Evolutionary conservation across 2,888 invertebrate genomes (phyloP), one percentile per base, ranked within the genome.

Genomic region (Cyclophora albipunctata): DNA sequence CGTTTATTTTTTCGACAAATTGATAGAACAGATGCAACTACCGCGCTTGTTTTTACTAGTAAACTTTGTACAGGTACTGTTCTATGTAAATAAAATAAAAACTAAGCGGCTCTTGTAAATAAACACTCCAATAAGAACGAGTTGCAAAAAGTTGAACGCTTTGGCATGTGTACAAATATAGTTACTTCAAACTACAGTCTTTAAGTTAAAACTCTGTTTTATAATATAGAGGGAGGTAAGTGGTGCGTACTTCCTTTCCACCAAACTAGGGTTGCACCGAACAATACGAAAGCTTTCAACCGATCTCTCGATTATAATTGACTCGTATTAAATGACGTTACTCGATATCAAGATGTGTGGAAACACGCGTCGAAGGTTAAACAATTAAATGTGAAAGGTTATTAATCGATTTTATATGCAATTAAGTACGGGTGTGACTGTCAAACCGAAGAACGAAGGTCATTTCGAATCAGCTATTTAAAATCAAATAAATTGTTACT

Each of bases 161-260:
- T 20, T 20, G 2, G 20, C 20, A 2, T 20, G 20, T 20, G 20
- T 20, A 20, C 20, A 20, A 20, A 20, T 20, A 20, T 20, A 20
- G 20, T 20, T 20, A 20, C 20, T 20, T 20, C 20, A 20, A 20
- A 20, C 20, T 20, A 20, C 20, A 20, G 20, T 20, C 20, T 20
- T 20, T 20, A 20, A 37, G 37, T 37, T 37, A 43, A 43, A 43
- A 43, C 43, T 34, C 33, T 4, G 34, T 34, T 55, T 53, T 57
- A 62, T 58, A 65, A 66, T 61, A 54, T 45, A 37, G 61, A 71
- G 78, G 78, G 78, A 66, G 71, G 60, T 60, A 71, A 77, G 61
- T 70, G 66, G 65, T 67, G 73, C 77, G 73, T 72, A 69, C 66
- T 74, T 77, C 78, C 75, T 72, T 62, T 61, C 3, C 49, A 57